A percentile compares a stretch with the other conserved stretches of the same genome.
Evolutionary conservation across 2,888 invertebrate species (phyloP).

Genomic region (Orthonevra nobilis): DNA sequence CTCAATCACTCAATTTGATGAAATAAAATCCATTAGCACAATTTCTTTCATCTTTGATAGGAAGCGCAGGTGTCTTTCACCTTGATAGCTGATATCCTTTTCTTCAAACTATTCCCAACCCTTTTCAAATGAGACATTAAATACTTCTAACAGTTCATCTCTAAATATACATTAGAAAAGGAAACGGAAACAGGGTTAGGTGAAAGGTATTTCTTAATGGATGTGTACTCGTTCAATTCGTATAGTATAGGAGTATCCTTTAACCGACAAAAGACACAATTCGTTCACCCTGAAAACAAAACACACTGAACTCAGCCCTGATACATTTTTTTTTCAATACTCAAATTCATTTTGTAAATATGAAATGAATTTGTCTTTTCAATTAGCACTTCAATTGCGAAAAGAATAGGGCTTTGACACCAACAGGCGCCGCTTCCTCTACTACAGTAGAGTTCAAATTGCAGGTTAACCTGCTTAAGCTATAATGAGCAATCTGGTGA

Average conservation of each 20-base stretch:
- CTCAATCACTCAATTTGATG: no score
- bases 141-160: conserved; percentile 3
- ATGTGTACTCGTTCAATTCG: conserved; percentile 18
- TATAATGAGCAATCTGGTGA: no score
- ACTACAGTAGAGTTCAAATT: no score
- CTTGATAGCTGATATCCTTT: conserved; percentile 34
- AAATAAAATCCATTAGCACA: conserved; percentile 17
- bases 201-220: conserved; percentile 12
- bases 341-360: background rate
- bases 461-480: conserved; percentile 1
- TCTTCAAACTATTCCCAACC: background rate
- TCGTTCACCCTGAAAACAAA: conserved; percentile 1
- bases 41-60: no score
- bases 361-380: background rate
- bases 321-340: background rate
- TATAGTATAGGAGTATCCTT: no score
- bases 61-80: conserved; percentile 45
- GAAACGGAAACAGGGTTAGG: conserved; percentile 7
- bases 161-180: no score
- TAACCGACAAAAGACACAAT: no score
- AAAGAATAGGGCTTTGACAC: background rate
- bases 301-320: background rate
- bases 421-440: no score
- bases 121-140: conserved; percentile 11
- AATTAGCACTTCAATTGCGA: conserved; percentile 6